Conservation (phyloP, 2,888 invertebrate genomes). For the Ashinkailepas kermadecensis region DNA sequence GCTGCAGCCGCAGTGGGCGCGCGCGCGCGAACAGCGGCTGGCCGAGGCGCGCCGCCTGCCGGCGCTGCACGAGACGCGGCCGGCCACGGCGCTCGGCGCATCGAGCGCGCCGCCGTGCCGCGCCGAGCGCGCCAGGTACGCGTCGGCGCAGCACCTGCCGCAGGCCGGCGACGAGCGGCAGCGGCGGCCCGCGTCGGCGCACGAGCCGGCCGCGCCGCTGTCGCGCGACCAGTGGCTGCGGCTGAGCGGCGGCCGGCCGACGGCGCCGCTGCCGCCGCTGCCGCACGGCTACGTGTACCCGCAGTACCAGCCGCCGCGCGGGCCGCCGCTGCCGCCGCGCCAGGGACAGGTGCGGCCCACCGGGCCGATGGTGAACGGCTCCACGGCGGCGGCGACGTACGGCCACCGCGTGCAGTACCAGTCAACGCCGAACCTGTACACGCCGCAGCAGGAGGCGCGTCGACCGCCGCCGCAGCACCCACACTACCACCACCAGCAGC, state of each 20-base stretch:
- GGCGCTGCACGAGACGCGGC: neutral
- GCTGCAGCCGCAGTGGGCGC: constrained; percentile 41
- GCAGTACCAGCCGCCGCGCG: constrained; percentile 7
- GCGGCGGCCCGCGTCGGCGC: neutral
- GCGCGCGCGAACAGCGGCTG: neutral
- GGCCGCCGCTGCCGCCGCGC: constrained; percentile 13
- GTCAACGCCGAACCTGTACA: constrained; percentile 1
- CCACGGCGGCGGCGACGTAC: neutral
- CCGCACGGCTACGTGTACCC: constrained; percentile 10
- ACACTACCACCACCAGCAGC: no score
- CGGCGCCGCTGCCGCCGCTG: neutral
- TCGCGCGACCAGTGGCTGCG: neutral
- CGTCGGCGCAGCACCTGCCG: neutral
- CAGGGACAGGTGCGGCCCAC: constrained; percentile 10
- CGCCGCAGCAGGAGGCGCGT: neutral
- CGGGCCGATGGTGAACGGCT: no score
- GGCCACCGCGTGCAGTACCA: neutral
- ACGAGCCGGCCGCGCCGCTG: neutral
- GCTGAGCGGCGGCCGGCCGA: neutral
- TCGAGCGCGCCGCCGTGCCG: neutral
- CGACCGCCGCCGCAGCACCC: neutral
- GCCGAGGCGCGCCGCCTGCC: neutral
- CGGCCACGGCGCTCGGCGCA: neutral
- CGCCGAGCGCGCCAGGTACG: neutral
- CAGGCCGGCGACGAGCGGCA: neutral